Evolutionary conservation across 2,797 vertebrate species (phyloP).

Genomic region (Sciaenops ocellatus): DNA sequence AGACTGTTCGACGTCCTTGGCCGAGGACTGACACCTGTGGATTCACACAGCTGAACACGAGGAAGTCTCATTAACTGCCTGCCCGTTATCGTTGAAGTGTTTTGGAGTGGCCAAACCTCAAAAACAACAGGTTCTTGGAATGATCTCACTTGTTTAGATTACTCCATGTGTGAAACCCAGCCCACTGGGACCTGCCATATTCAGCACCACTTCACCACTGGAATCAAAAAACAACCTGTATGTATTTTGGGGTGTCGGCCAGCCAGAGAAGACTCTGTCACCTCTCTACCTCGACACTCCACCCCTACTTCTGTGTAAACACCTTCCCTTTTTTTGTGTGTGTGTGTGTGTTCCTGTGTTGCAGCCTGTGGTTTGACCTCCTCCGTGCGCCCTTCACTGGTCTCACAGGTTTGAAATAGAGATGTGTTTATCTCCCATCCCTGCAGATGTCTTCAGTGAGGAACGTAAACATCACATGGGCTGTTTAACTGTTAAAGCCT

Average conservation of each 20-base stretch:
- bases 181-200: conserved; percentile 70
- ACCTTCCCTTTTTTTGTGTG: conserved; percentile 27
- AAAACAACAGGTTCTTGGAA: conserved; percentile 82
- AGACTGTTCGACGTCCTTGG: conserved; percentile 64
- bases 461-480: conserved; percentile 78
- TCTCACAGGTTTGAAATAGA: conserved; percentile 45
- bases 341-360: background rate
- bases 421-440: conserved; percentile 61
- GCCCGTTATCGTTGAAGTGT: conserved; percentile 73
- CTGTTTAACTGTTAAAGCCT: conserved; percentile 72
- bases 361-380: conserved; percentile 52
- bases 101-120: conserved; percentile 79
- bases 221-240: conserved; percentile 49
- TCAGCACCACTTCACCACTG: conserved; percentile 68
- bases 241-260: conserved; percentile 60
- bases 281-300: conserved; percentile 37
- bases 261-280: conserved; percentile 29
- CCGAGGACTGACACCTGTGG: conserved; percentile 80
- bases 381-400: conserved; percentile 8
- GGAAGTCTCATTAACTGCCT: conserved; percentile 87
- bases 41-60: conserved; percentile 81
- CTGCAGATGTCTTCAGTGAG: conserved; percentile 77
- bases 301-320: conserved; percentile 22
- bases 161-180: conserved; percentile 48
- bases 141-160: conserved; percentile 70